phyloP scores from a whole-genome alignment of 2,113 vertebrate species.

The Sceloporus tristichus region DNA sequence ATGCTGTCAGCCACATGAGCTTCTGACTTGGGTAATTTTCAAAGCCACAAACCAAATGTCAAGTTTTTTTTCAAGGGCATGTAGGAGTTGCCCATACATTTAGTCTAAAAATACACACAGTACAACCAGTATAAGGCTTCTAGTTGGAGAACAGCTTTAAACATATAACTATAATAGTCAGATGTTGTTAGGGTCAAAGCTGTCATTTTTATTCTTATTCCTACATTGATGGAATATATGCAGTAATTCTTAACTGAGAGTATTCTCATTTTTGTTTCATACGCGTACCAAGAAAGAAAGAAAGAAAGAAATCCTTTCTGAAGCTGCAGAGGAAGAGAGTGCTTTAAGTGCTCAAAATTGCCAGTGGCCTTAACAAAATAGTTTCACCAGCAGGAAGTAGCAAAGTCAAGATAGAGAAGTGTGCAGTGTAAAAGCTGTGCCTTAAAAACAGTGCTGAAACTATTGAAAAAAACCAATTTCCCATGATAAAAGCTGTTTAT shows the following conservation, averaged over 20 bases:
- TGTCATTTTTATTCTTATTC: not conserved
- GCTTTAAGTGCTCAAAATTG: accelerated
- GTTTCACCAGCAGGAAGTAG: accelerated
- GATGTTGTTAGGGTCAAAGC: not conserved
- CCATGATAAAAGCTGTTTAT: slow-evolving; percentile 26
- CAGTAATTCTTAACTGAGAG: not conserved
- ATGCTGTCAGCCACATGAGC: slow-evolving; percentile 5
- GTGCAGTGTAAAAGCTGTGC: not conserved
- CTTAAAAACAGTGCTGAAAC: not conserved
- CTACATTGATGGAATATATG: not conserved
- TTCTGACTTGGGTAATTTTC: slow-evolving; percentile 22
- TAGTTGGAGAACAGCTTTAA: not conserved
- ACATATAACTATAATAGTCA: not conserved
- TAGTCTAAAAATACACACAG: not conserved
- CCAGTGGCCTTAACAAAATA: not conserved
- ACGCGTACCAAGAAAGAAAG: not conserved
- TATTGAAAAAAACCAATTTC: not conserved
- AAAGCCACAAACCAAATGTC: slow-evolving; percentile 37
- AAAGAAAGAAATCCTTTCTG: not conserved
- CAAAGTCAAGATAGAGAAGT: not conserved
- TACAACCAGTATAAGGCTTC: not conserved
- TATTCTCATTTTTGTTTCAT: slow-evolving; percentile 10
- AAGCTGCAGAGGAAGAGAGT: accelerated
- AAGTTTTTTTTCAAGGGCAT: slow-evolving; percentile 11
- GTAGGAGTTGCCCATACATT: not conserved